A percentile compares a stretch with the other conserved stretches of the same genome.
Evolutionary conservation across 1,140 invertebrate species (phyloP).

Genomic region (Drusus annulatus): DNA sequence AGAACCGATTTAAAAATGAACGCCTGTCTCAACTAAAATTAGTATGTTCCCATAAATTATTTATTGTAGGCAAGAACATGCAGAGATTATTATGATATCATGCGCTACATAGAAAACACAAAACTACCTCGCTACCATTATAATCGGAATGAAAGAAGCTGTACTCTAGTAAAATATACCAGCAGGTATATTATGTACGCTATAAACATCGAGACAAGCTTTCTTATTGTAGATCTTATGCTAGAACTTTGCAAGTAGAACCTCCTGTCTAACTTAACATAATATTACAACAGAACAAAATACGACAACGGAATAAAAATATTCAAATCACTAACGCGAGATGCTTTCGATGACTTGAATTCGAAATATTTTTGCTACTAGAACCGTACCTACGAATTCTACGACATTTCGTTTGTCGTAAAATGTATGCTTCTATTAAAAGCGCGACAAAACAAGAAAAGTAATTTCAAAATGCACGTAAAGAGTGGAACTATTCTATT

Average conservation of each 20-base stretch:
- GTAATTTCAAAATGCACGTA: background rate
- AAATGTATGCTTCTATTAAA: background rate
- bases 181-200: constrained; percentile 12
- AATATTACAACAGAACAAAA: constrained; percentile 5
- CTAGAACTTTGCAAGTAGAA: constrained; percentile 28
- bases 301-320: constrained; percentile 4
- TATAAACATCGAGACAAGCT: constrained; percentile 57
- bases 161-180: background rate
- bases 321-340: background rate
- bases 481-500: background rate
- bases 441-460: background rate
- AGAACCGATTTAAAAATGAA: no score
- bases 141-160: no score
- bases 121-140: no score
- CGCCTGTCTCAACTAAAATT: background rate
- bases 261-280: no score
- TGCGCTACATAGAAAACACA: no score
- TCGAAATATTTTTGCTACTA: constrained; percentile 4
- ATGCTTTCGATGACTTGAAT: background rate
- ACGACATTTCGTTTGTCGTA: background rate
- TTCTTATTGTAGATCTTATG: constrained; percentile 56
- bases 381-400: background rate
- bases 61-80: background rate
- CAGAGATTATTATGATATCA: background rate
- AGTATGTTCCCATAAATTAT: background rate